Evolutionary conservation across 2,113 vertebrate species (phyloP).

Genomic region (Okapia johnstoni): DNA sequence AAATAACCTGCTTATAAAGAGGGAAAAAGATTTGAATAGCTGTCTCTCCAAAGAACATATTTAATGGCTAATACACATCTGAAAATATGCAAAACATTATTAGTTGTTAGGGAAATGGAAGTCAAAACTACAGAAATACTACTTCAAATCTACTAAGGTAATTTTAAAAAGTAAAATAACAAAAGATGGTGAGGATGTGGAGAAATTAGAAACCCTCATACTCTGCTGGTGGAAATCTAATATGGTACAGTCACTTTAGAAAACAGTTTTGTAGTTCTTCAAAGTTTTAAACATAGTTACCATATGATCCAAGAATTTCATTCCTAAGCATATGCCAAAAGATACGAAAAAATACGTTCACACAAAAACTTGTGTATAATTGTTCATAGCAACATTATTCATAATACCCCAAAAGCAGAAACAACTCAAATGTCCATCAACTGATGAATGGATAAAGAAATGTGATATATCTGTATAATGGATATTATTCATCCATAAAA

Average conservation of each 20-base stretch:
- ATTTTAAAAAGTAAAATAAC: not conserved
- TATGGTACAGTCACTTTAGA: not conserved
- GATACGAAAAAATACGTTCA: not conserved
- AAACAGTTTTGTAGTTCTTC: not conserved
- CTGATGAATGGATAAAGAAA: not conserved
- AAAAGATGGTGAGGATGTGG: not conserved
- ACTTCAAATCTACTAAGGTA: not conserved
- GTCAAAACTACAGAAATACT: not conserved
- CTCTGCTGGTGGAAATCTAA: not conserved
- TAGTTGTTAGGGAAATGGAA: not conserved
- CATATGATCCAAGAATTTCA: not conserved
- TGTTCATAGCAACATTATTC: not conserved
- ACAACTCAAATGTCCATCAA: not conserved
- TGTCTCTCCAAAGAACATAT: not conserved
- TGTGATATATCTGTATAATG: not conserved
- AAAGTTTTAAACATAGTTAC: not conserved
- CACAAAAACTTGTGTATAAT: not conserved
- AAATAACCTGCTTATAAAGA: not conserved
- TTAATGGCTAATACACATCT: not conserved
- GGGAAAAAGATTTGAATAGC: not conserved
- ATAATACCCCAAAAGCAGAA: not conserved
- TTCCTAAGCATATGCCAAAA: not conserved
- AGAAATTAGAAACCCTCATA: not conserved
- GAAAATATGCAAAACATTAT: not conserved
- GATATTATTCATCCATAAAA: not conserved